Conservation (phyloP, 2,113 vertebrate species). For the Serinus canaria region DNA sequence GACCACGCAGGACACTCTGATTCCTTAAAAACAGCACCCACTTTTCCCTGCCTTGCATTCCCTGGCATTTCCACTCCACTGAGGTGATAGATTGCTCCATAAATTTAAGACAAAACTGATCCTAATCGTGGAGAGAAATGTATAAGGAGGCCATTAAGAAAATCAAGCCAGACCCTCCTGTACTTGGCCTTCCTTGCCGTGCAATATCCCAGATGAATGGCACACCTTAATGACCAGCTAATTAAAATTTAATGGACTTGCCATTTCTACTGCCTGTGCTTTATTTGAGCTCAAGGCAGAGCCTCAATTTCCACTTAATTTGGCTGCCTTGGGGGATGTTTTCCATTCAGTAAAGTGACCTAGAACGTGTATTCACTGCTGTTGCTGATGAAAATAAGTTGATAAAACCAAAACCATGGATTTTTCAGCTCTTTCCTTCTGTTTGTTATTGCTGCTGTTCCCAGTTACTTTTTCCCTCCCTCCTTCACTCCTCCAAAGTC, state of each 20-base stretch:
- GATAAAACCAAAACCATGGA: background rate
- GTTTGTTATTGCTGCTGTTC: background rate
- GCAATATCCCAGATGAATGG: background rate
- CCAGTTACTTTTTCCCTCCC: background rate
- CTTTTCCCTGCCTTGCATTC: background rate
- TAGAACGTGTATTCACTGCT: background rate
- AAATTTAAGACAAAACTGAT: constrained; percentile 31
- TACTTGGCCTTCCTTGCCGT: background rate
- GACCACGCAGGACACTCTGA: background rate
- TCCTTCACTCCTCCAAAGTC: background rate
- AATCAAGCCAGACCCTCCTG: background rate
- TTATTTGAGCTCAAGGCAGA: background rate
- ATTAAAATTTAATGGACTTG: constrained; percentile 31
- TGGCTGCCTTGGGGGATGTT: background rate
- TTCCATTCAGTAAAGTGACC: background rate
- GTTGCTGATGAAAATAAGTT: background rate
- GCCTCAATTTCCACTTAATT: background rate
- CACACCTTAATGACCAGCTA: background rate
- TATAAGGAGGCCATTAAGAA: constrained; percentile 38
- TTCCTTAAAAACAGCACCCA: constrained; percentile 16
- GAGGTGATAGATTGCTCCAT: constrained; percentile 32
- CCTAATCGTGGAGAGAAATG: constrained; percentile 7
- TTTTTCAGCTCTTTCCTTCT: background rate
- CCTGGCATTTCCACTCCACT: background rate
- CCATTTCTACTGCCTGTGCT: background rate